Evolutionary conservation across 2,888 invertebrate species (phyloP).

Genomic region (Subacronicta megacephala): DNA sequence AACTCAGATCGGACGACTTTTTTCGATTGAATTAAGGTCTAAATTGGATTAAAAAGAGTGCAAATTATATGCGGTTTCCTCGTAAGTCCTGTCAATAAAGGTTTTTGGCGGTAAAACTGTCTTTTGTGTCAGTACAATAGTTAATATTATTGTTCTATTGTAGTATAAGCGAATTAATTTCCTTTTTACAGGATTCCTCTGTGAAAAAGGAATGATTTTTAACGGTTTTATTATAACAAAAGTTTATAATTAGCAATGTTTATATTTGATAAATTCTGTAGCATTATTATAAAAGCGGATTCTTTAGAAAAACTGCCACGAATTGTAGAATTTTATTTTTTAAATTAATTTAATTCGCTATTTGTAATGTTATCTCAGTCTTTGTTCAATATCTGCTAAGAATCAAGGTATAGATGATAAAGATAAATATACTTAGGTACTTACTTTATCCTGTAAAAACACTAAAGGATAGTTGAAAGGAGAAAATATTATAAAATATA

Average conservation of each 20-base stretch:
- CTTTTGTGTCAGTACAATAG: constrained; percentile 66
- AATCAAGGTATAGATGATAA: too few relatives aligned
- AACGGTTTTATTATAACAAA: constrained; percentile 59
- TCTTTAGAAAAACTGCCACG: background rate
- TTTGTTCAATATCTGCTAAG: too few relatives aligned
- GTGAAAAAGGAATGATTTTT: constrained; percentile 61
- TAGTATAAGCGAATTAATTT: constrained; percentile 64
- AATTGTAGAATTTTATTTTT: constrained; percentile 6
- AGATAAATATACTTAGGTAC: too few relatives aligned
- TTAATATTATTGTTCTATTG: constrained; percentile 64
- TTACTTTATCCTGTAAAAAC: too few relatives aligned
- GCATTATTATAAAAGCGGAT: constrained; percentile 24
- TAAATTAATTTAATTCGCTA: constrained; percentile 3
- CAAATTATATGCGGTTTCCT: constrained; percentile 23
- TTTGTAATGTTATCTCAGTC: background rate
- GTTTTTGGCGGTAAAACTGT: constrained; percentile 65
- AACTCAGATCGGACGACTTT: background rate
- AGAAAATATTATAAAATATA: too few relatives aligned
- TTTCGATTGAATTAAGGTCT: background rate
- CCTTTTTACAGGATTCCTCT: constrained; percentile 61
- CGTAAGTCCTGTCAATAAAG: constrained; percentile 64
- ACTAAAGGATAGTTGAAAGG: too few relatives aligned
- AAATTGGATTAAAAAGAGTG: background rate
- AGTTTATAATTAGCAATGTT: constrained; percentile 55
- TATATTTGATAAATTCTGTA: constrained; percentile 49